phyloP scores from a whole-genome alignment of 1,140 invertebrate genomes.

The Drosophila oshimai region DNA sequence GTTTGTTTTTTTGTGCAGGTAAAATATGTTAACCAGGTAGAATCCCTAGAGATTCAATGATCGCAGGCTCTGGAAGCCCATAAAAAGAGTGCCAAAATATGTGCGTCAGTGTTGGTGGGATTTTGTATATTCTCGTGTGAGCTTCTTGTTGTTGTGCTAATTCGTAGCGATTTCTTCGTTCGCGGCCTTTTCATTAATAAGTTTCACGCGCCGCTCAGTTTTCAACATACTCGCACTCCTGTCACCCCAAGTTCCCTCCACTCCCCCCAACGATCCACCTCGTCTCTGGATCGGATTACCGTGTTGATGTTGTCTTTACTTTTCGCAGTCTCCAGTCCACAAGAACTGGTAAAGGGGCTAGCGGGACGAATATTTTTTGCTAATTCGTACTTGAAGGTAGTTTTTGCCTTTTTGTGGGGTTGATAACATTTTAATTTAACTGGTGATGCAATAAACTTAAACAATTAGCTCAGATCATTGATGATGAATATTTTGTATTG shows the following conservation, averaged over 20 bases:
- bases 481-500: neutral
- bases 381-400: conserved; percentile 34
- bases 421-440: conserved; percentile 20
- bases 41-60: neutral
- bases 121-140: conserved; percentile 13
- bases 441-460: conserved; percentile 25
- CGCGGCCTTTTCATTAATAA: conserved; percentile 79
- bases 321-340: conserved; percentile 25
- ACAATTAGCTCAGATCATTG: neutral
- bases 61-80: conserved; percentile 5
- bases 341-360: neutral
- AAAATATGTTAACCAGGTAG: conserved; percentile 8
- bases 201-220: conserved; percentile 79
- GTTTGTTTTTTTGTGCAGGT: conserved; percentile 1
- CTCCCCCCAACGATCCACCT: no score
- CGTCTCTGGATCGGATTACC: conserved; percentile 67
- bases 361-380: conserved; percentile 22
- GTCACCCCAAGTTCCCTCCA: neutral
- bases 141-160: conserved; percentile 55
- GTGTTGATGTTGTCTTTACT: conserved; percentile 71
- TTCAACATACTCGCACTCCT: conserved; percentile 48
- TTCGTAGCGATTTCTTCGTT: conserved; percentile 62
- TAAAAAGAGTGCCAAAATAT: conserved; percentile 20
- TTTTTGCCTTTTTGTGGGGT: conserved; percentile 9
- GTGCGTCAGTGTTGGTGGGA: neutral